Evolutionary conservation across 1,140 invertebrate species (phyloP).

Genomic region (Drosophila pachea): DNA sequence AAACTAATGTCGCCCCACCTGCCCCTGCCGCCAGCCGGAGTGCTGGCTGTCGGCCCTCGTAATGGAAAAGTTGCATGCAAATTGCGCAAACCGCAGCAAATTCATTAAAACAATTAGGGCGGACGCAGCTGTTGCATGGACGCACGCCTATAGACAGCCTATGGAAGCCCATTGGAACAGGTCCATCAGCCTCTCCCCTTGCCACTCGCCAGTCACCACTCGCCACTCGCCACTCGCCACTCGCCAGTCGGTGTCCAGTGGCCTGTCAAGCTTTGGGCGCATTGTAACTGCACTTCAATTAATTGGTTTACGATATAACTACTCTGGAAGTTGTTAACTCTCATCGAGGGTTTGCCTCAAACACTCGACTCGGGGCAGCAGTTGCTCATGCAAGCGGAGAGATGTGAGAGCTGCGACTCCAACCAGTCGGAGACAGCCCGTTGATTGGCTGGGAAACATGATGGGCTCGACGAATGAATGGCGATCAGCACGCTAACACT

Average conservation of each 20-base stretch:
- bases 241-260: slow-evolving; percentile 1
- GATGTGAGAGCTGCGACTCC: slow-evolving; percentile 9
- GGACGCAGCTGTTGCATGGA: slow-evolving; percentile 53
- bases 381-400: slow-evolving; percentile 20
- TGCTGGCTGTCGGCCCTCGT: slow-evolving; percentile 40
- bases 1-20: slow-evolving; percentile 39
- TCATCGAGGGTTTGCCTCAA: slow-evolving; percentile 26
- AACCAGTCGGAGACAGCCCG: slow-evolving; percentile 8
- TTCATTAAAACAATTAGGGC: slow-evolving; percentile 75
- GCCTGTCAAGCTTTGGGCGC: slow-evolving; percentile 21
- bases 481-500: slow-evolving; percentile 20
- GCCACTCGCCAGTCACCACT: not conserved
- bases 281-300: slow-evolving; percentile 48
- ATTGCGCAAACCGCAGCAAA: slow-evolving; percentile 73
- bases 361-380: slow-evolving; percentile 5
- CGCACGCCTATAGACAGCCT: slow-evolving; percentile 42
- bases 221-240: not conserved
- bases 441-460: slow-evolving; percentile 43
- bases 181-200: not conserved
- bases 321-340: slow-evolving; percentile 22
- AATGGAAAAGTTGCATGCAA: slow-evolving; percentile 72
- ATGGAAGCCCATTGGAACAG: slow-evolving; percentile 19
- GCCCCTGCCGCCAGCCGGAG: not conserved
- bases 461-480: slow-evolving; percentile 23
- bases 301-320: slow-evolving; percentile 35